Evolutionary conservation across 2,797 vertebrate species (phyloP), one percentile per base, ranked within the genome.

Genomic region (Liparis tanakae): DNA sequence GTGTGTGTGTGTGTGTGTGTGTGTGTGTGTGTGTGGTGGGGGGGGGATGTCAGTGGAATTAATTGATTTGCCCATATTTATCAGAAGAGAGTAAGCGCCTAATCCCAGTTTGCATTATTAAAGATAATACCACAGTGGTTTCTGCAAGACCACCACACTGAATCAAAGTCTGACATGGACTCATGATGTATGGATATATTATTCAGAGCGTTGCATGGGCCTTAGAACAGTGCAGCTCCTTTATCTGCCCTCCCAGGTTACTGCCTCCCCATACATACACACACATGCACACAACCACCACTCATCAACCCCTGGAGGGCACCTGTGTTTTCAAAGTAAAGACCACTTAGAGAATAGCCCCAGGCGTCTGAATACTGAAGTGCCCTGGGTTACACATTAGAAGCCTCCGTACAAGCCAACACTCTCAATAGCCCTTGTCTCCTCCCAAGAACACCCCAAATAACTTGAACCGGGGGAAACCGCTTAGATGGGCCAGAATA

Each of bases 331-430:
- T 93, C 90, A 93, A 89, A 94, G 93, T 95, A 93, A 95, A 94
- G 94, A 94, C 90, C 94, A 94, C 93, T 95, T 94, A 93, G 92
- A 95, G 93, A 94, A 94, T 90, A 92, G 93, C 94, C 93, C 73
- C 86, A 86, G 94, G 92, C 92, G 76, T 85, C 86, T 89, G 92
- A 89, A 90, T 91, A 81, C 85, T 81, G 73, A 88, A 92, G 88
- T 88, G 86, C 88, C 85, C 90, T 90, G 88, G 86, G 81, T 90
- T 93, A 90, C 88, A 87, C 89, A 92, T 92, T 90, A 94, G 88
- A 88, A 88, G 80, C 81, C 65, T 81, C 84, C 81, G 82, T 86
- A 86, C 88, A 83, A 90, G 81, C 86, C 75, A 69, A 94, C 89
- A 92, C 85, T 85, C 84, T 89, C 87, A 80, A 80, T 90, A 90